These are phyloP conservation scores for Oreonectes daqikongensis DNA, from an alignment of 2,797 vertebrate species.

Conservation along the genomic window DNA sequence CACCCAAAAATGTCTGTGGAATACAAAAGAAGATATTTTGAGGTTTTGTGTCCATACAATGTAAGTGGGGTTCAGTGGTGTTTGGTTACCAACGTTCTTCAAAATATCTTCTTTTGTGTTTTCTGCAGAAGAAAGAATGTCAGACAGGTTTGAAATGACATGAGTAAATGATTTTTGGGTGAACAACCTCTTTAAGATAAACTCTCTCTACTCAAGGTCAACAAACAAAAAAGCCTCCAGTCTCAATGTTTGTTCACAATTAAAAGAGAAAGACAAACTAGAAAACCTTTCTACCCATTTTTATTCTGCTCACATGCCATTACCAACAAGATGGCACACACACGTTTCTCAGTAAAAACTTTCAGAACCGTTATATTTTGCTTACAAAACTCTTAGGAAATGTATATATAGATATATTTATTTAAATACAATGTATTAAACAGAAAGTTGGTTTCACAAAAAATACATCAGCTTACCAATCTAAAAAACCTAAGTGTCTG, in stretches of 20 bases:
- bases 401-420: conserved; percentile 33
- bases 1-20: too few relatives aligned
- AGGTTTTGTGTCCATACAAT: too few relatives aligned
- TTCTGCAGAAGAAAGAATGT: too few relatives aligned
- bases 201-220: conserved; percentile 6
- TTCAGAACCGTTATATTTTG: neutral
- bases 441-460: conserved; percentile 42
- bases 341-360: neutral
- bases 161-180: too few relatives aligned
- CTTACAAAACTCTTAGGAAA: conserved; percentile 1
- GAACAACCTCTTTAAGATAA: too few relatives aligned
- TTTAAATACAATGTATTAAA: conserved; percentile 53
- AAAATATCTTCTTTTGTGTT: too few relatives aligned
- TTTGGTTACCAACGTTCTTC: too few relatives aligned
- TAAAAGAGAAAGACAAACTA: conserved; percentile 9
- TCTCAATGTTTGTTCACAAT: neutral
- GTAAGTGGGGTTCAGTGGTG: too few relatives aligned
- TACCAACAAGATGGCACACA: conserved; percentile 47
- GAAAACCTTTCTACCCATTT: conserved; percentile 55
- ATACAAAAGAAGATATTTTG: too few relatives aligned
- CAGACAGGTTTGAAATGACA: too few relatives aligned
- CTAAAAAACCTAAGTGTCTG: neutral
- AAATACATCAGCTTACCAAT: conserved; percentile 4
- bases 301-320: conserved; percentile 62
- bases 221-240: neutral